These are phyloP conservation scores for Apoderus coryli DNA, from an alignment of 2,888 invertebrate genomes.

Conservation along the genomic window DNA sequence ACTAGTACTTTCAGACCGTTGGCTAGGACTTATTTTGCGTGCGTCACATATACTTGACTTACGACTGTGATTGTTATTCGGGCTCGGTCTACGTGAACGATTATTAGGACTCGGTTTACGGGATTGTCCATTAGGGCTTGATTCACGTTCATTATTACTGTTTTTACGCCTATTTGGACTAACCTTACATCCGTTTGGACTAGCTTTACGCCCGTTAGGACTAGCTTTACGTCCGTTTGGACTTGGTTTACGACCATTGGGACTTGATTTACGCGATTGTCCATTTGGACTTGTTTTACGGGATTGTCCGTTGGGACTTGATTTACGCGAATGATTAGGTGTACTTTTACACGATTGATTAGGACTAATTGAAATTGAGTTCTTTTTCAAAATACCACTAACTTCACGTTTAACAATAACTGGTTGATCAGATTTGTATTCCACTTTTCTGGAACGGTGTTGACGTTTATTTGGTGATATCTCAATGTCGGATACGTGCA, in stretches of 20 bases:
- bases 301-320: neutral
- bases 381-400: conserved; percentile 18
- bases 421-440: no score
- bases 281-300: neutral
- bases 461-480: no score
- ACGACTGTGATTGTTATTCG: conserved; percentile 15
- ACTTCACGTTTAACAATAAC: conserved; percentile 18
- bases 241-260: neutral
- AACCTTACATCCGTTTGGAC: no score
- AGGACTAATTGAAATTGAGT: conserved; percentile 19
- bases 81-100: conserved; percentile 17
- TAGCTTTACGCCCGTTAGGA: no score
- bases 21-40: conserved; percentile 17
- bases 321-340: neutral
- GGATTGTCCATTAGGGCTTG: conserved; percentile 20
- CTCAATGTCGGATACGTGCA: no score
- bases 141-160: no score
- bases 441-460: no score
- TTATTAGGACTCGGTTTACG: conserved; percentile 17
- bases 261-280: neutral
- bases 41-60: conserved; percentile 16
- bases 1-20: conserved; percentile 22
- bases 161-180: no score
- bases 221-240: no score
- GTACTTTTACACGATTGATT: conserved; percentile 15